A percentile compares a stretch with the other conserved stretches of the same genome.
Evolutionary conservation across 1,140 invertebrate genomes (phyloP).

Genomic region (Trichonephila clavata): DNA sequence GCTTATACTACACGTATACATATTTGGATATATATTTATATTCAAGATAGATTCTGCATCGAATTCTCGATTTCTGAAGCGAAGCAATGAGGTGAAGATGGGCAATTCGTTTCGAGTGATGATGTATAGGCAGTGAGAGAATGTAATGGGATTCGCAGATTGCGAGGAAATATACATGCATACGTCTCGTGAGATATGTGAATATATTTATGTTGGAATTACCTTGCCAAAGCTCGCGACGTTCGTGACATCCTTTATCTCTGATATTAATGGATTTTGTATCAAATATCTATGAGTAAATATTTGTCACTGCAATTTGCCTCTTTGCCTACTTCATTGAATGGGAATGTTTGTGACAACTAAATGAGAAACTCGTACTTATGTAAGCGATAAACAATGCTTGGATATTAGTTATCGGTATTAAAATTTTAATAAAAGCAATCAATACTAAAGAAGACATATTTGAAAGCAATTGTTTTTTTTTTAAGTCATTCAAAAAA

Average conservation of each 20-base stretch:
- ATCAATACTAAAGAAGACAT: too few species aligned
- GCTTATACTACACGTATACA: not conserved
- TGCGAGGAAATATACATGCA: conserved; percentile 15
- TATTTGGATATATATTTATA: not conserved
- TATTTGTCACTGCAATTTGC: not conserved
- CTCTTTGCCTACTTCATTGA: not conserved
- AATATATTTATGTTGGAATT: conserved; percentile 19
- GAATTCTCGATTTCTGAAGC: not conserved
- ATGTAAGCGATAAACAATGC: too few species aligned
- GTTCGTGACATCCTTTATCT: not conserved
- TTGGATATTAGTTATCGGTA: too few species aligned
- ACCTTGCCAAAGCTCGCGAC: not conserved
- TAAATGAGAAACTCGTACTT: too few species aligned
- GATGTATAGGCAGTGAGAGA: conserved; percentile 41
- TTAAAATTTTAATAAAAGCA: too few species aligned
- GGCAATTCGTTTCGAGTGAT: conserved; percentile 60
- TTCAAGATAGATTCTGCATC: not conserved
- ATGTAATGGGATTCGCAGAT: conserved; percentile 64
- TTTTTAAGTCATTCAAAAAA: too few species aligned
- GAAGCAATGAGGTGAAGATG: not conserved
- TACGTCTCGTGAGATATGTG: not conserved
- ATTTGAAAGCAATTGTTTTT: too few species aligned
- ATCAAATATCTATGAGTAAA: not conserved
- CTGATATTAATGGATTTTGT: conserved; percentile 1
- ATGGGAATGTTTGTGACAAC: not conserved